These are phyloP conservation scores for Drosophila nasuta DNA, from an alignment of 1,140 invertebrate species.

Conservation along the genomic window DNA sequence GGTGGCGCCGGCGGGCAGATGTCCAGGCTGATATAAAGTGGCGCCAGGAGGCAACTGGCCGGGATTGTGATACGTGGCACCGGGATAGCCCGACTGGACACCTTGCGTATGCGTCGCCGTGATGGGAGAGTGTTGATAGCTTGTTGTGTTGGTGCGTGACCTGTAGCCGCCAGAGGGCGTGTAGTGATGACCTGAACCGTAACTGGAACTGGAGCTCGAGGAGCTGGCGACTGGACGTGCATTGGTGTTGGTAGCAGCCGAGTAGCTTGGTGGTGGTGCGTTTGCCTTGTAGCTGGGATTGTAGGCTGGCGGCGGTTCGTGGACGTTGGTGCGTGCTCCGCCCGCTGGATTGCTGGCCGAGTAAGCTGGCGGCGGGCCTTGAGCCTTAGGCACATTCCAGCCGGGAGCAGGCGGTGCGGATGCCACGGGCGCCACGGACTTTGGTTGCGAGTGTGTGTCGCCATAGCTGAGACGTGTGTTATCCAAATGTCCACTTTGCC, in stretches of 20 bases:
- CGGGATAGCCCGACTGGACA: constrained; percentile 77
- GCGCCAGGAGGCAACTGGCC: constrained; percentile 67
- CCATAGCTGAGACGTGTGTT: constrained; percentile 64
- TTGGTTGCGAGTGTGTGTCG: constrained; percentile 17
- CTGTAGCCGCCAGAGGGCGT: constrained; percentile 46
- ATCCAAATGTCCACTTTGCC: constrained; percentile 44
- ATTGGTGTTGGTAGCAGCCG: constrained; percentile 47
- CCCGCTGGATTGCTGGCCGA: constrained; percentile 64
- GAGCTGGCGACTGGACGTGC: constrained; percentile 23
- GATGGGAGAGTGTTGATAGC: constrained; percentile 64
- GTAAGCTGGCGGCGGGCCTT: constrained; percentile 76
- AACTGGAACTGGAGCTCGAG: constrained; percentile 11
- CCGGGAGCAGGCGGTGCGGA: constrained; percentile 52
- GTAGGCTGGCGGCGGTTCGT: constrained; percentile 76
- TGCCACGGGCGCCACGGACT: constrained; percentile 19
- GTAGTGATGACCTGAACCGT: constrained; percentile 31
- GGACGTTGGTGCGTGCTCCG: constrained; percentile 72
- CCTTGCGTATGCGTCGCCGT: constrained; percentile 65
- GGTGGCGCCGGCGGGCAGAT: constrained; percentile 42
- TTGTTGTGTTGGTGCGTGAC: constrained; percentile 63
- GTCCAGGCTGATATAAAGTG: constrained; percentile 53
- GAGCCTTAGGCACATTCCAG: constrained; percentile 77
- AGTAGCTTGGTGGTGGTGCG: constrained; percentile 58
- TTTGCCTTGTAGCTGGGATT: constrained; percentile 65
- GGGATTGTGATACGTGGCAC: constrained; percentile 60